phyloP scores from a whole-genome alignment of 1,140 invertebrate genomes.

The Drosophila lini region DNA sequence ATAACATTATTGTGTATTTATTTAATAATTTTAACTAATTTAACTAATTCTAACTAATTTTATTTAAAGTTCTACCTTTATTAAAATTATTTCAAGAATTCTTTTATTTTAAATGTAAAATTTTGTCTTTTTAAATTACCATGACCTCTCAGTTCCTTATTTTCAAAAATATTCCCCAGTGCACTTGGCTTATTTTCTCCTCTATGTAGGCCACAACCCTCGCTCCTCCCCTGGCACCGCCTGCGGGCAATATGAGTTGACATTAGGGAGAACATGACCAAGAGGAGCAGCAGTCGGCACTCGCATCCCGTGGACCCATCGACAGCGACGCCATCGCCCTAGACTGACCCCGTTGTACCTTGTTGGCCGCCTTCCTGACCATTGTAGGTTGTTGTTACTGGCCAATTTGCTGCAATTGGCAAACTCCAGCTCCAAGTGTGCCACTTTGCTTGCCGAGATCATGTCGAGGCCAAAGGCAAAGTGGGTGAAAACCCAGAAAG shows the following conservation, averaged over 20 bases:
- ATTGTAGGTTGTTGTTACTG: conserved; percentile 36
- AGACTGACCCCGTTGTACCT: conserved; percentile 66
- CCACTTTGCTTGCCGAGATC: conserved; percentile 52
- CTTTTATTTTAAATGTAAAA: too few species aligned
- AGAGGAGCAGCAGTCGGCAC: conserved; percentile 27
- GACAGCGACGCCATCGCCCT: conserved; percentile 56
- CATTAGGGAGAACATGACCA: conserved; percentile 51
- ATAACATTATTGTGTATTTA: too few species aligned
- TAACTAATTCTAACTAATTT: too few species aligned
- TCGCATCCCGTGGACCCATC: conserved; percentile 38
- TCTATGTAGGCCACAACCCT: conserved; percentile 31
- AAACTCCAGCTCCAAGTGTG: conserved; percentile 57
- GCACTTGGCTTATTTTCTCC: conserved; percentile 5
- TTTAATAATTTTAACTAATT: too few species aligned
- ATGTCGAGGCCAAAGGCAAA: conserved; percentile 55
- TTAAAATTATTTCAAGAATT: background rate
- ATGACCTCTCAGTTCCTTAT: too few species aligned
- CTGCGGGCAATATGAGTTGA: conserved; percentile 44
- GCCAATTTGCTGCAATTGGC: conserved; percentile 72
- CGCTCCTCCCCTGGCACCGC: background rate
- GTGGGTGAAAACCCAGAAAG: conserved; percentile 33
- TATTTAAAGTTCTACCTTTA: too few species aligned
- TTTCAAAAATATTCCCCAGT: conserved; percentile 3
- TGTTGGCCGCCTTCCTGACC: conserved; percentile 13
- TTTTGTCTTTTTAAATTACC: too few species aligned